Evolutionary conservation across 2,888 invertebrate species (phyloP).

Genomic region (Sericinus montela): DNA sequence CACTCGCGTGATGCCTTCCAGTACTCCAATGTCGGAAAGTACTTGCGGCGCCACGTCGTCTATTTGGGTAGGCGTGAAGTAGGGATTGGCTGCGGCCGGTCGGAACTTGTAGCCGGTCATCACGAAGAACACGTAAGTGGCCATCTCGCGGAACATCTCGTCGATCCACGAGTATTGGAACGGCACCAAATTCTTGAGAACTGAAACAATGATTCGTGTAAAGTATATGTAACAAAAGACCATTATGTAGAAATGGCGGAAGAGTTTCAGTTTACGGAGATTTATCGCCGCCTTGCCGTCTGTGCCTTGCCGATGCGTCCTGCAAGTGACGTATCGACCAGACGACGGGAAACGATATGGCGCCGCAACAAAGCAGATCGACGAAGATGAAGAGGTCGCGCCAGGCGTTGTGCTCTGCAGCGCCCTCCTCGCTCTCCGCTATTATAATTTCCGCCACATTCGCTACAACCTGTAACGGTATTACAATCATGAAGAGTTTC

Average conservation of each 20-base stretch:
- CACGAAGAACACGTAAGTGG: conserved; percentile 96
- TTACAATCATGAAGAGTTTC: conserved; percentile 97
- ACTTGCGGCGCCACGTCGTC: conserved; percentile 62
- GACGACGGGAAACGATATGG: conserved; percentile 97
- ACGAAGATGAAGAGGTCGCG: conserved; percentile 94
- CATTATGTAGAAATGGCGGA: conserved; percentile 98
- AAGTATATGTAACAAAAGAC: conserved; percentile 98
- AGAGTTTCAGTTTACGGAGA: conserved; percentile 94
- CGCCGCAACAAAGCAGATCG: conserved; percentile 97
- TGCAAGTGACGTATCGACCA: conserved; percentile 98
- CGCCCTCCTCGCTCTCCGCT: conserved; percentile 97
- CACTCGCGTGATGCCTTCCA: conserved; percentile 58
- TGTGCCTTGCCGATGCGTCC: conserved; percentile 95
- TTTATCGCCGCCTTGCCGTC: conserved; percentile 99
- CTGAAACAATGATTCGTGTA: conserved; percentile 95
- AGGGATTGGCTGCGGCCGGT: conserved; percentile 96
- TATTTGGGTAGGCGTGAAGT: conserved; percentile 83
- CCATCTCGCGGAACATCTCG: conserved; percentile 96
- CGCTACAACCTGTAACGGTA: conserved; percentile 94
- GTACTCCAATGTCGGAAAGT: conserved; percentile 68
- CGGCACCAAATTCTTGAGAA: conserved; percentile 97
- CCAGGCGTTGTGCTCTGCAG: conserved; percentile 94
- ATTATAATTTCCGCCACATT: conserved; percentile 98
- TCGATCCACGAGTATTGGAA: conserved; percentile 98
- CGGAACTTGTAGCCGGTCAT: conserved; percentile 98